Conservation (phyloP, 2,113 vertebrate genomes). For the Agelaius tricolor region DNA sequence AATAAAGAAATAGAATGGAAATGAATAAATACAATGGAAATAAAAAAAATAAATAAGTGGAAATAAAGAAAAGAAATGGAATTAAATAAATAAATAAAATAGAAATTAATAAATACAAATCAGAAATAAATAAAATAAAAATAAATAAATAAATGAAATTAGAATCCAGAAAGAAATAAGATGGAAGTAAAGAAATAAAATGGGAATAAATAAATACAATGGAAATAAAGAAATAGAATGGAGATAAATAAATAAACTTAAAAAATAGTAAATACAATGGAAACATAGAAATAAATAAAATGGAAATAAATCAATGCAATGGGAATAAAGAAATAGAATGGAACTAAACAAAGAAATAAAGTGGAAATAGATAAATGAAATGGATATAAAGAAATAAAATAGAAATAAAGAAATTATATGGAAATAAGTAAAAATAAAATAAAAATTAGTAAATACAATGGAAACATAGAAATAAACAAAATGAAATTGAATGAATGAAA, state of each 20-base stretch:
- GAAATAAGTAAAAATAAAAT: not conserved
- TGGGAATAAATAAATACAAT: not conserved
- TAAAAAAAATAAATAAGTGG: not conserved
- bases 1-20: not conserved
- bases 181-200: not conserved
- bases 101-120: no score
- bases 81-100: no score
- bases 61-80: not conserved
- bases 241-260: no score
- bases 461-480: not conserved
- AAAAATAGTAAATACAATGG: not conserved
- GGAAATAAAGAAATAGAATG: not conserved
- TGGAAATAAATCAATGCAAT: no score
- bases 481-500: not conserved
- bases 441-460: not conserved
- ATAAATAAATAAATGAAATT: no score
- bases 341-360: not conserved
- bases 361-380: not conserved
- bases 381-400: not conserved
- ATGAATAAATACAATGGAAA: no score
- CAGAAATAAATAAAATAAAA: not conserved
- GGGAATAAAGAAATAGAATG: not conserved
- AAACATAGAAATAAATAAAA: not conserved
- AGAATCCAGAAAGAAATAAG: not conserved
- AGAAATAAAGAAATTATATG: not conserved